phyloP scores from a whole-genome alignment of 2,113 vertebrate genomes.

The Thamnophis sirtalis region DNA sequence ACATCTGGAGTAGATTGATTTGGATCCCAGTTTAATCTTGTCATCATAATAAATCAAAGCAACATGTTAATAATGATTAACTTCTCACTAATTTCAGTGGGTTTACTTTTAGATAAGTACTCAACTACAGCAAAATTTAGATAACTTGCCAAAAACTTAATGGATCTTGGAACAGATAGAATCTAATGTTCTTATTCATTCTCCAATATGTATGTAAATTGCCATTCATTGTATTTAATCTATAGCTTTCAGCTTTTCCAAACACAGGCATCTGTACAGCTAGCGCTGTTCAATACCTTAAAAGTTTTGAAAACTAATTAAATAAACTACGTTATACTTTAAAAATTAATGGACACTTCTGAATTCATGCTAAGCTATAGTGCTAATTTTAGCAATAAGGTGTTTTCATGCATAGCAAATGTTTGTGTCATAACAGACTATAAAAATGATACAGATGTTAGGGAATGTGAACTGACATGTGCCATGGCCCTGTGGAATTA shows the following conservation, averaged over 20 bases:
- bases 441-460: background rate
- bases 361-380: background rate
- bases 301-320: background rate
- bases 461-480: constrained; percentile 1
- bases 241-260: background rate
- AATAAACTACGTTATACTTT: background rate
- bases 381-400: background rate
- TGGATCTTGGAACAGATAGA: background rate
- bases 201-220: background rate
- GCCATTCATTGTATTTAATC: constrained; percentile 3
- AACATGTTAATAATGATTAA: background rate
- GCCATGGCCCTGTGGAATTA: background rate
- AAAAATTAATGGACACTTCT: background rate
- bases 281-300: background rate
- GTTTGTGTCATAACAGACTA: background rate
- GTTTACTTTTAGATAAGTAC: background rate
- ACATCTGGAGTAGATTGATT: background rate
- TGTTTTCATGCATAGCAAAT: background rate
- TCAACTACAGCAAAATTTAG: background rate
- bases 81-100: background rate
- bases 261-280: accelerated
- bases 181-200: background rate
- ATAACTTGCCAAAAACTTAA: background rate
- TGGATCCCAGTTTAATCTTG: background rate
- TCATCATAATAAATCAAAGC: background rate